phyloP scores from a whole-genome alignment of 2,797 vertebrate genomes.

The Parauchenoglanis punctatus region DNA sequence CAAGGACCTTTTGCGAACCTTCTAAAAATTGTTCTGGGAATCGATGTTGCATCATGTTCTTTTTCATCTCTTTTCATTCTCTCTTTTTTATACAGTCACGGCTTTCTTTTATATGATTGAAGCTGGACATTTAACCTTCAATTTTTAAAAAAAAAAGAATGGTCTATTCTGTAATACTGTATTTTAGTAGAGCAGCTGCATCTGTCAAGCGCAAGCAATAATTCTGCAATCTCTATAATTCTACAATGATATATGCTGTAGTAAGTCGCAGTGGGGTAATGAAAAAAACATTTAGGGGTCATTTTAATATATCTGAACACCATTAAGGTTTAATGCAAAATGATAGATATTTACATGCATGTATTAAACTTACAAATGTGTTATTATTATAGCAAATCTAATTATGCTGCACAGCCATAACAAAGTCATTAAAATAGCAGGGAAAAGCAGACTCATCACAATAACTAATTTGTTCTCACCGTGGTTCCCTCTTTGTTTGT shows the following conservation, averaged over 20 bases:
- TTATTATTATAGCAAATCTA: slow-evolving; percentile 44
- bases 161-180: slow-evolving; percentile 34
- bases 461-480: slow-evolving; percentile 1
- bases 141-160: slow-evolving; percentile 11
- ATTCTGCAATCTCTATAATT: slow-evolving; percentile 21
- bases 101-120: neutral
- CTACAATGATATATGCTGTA: slow-evolving; percentile 36
- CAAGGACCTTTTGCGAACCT: slow-evolving; percentile 27
- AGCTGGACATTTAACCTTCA: slow-evolving; percentile 10
- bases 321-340: slow-evolving; percentile 52
- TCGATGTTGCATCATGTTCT: slow-evolving; percentile 6
- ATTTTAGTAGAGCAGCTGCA: neutral
- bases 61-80: slow-evolving; percentile 1
- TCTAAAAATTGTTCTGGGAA: neutral
- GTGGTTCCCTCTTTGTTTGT: neutral
- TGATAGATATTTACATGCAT: slow-evolving; percentile 46
- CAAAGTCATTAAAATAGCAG: slow-evolving; percentile 5
- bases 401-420: slow-evolving; percentile 40
- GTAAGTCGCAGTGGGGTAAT: slow-evolving; percentile 30
- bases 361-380: slow-evolving; percentile 56
- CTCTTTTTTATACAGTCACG: neutral
- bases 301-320: slow-evolving; percentile 49
- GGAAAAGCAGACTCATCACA: neutral
- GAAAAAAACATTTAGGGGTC: slow-evolving; percentile 50
- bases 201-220: neutral